Conservation (phyloP, 2,888 invertebrate species). For the Phyllotreta striolata region DNA sequence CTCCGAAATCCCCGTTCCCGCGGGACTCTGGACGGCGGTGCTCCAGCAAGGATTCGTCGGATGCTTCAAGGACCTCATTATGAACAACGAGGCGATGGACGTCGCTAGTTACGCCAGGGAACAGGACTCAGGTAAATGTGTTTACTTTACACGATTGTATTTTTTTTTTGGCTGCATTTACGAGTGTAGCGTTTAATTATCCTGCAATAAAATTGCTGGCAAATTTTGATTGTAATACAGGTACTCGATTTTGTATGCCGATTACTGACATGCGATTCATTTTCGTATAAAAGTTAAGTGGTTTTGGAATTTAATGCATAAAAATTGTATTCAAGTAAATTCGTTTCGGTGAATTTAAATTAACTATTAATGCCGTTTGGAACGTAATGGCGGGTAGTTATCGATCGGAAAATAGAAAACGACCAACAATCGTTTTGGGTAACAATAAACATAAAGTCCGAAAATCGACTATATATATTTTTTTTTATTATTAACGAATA, state of each 20-base stretch:
- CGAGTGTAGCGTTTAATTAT: too few relatives aligned
- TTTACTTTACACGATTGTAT: conserved; percentile 10
- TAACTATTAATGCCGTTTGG: too few relatives aligned
- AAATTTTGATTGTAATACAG: too few relatives aligned
- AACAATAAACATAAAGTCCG: conserved; percentile 10
- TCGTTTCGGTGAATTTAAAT: too few relatives aligned
- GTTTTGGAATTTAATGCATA: too few relatives aligned
- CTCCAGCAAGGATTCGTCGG: conserved; percentile 92
- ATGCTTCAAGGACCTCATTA: conserved; percentile 87
- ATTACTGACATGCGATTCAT: too few relatives aligned
- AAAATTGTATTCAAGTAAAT: too few relatives aligned
- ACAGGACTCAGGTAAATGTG: conserved; percentile 81
- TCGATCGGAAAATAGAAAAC: conserved; percentile 11
- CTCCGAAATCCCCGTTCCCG: conserved; percentile 78
- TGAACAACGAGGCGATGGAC: conserved; percentile 89
- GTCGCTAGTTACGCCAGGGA: conserved; percentile 87
- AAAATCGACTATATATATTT: conserved; percentile 20
- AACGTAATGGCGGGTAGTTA: not conserved
- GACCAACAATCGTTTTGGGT: not conserved
- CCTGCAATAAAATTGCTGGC: too few relatives aligned
- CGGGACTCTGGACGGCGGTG: conserved; percentile 90
- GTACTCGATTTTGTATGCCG: too few relatives aligned
- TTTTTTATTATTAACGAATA: conserved; percentile 16
- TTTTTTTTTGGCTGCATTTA: conserved; percentile 2
- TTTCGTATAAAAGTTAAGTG: too few relatives aligned